phyloP scores from a whole-genome alignment of 2,113 vertebrate species.

The Steatornis caripensis region DNA sequence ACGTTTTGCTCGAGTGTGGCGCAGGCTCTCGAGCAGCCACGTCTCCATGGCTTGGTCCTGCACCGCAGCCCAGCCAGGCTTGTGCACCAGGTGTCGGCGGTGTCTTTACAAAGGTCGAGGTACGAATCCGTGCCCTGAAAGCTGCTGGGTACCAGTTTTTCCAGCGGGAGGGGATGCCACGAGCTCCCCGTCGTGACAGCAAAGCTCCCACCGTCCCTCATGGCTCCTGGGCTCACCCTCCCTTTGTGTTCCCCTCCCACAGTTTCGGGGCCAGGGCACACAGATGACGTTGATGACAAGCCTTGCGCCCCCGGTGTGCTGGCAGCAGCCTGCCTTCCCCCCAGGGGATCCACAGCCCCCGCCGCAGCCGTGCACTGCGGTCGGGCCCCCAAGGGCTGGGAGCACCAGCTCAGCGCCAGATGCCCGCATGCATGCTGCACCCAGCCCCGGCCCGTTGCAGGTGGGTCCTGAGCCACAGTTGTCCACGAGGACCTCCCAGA shows the following conservation, averaged over 20 bases:
- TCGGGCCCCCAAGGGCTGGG: not conserved
- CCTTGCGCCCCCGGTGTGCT: too few species aligned
- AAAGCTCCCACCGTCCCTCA: accelerated
- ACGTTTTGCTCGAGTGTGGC: accelerated
- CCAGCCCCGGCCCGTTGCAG: not conserved
- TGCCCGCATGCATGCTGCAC: accelerated
- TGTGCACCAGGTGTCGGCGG: accelerated
- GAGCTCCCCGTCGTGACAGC: not conserved
- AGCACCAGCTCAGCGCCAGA: not conserved
- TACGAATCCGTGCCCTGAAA: not conserved
- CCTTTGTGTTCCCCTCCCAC: not conserved
- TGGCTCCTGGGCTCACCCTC: not conserved
- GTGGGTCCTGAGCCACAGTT: not conserved
- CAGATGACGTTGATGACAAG: not conserved
- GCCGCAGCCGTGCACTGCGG: too few species aligned
- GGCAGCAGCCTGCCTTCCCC: not conserved
- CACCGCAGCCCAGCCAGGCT: not conserved
- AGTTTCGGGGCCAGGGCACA: not conserved
- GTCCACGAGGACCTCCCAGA: accelerated
- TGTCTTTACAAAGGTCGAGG: accelerated
- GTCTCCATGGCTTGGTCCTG: not conserved
- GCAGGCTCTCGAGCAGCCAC: accelerated
- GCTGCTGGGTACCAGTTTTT: not conserved
- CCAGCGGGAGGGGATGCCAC: accelerated
- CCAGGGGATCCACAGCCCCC: not conserved